phyloP scores from a whole-genome alignment of 2,797 vertebrate species.

The Chiloscyllium punctatum region DNA sequence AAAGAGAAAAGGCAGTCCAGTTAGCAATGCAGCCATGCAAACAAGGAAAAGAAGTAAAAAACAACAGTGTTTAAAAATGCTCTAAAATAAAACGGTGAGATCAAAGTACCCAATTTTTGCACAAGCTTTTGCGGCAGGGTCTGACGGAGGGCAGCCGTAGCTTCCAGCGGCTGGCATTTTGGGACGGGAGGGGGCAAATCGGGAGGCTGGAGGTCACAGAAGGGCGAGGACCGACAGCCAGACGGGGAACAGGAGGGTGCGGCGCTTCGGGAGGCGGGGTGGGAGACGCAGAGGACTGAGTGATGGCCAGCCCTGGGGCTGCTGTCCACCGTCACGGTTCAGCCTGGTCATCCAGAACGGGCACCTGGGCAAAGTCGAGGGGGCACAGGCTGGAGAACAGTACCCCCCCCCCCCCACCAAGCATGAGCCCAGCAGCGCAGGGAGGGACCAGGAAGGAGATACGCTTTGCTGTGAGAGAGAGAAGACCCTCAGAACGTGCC shows the following conservation, averaged over 20 bases:
- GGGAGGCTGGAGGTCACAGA: neutral
- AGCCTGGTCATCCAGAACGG: no score
- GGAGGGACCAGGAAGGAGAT: no score
- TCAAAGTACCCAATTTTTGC: neutral
- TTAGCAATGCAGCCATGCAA: neutral
- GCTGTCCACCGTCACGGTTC: no score
- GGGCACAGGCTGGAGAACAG: no score
- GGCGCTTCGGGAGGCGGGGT: no score
- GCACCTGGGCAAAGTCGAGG: no score
- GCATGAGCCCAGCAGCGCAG: no score
- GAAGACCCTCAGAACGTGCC: neutral
- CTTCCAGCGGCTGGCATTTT: neutral
- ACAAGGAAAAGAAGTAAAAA: neutral
- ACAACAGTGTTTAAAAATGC: neutral
- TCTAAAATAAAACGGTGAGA: neutral
- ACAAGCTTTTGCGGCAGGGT: neutral
- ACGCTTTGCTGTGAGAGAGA: neutral
- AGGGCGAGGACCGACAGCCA: no score
- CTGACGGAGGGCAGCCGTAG: neutral
- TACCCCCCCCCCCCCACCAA: no score
- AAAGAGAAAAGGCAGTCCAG: neutral
- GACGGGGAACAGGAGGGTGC: no score
- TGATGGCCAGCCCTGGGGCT: no score
- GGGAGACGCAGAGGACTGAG: no score
- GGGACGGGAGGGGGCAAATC: neutral